phyloP scores from a whole-genome alignment of 2,888 invertebrate genomes.

The Eilema caniola region DNA sequence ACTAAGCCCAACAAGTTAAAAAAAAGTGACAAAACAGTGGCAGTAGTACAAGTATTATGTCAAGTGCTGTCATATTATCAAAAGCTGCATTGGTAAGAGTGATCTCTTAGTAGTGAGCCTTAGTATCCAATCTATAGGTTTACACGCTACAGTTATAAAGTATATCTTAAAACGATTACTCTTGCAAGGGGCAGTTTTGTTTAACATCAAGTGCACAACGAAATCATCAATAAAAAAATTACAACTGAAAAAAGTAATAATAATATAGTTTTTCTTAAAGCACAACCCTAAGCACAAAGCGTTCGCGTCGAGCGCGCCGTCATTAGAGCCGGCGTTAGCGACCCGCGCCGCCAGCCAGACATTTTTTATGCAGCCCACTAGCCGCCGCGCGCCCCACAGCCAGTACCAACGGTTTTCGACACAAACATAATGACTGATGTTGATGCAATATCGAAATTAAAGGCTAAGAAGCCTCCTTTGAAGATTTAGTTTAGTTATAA shows the following conservation, averaged over 20 bases:
- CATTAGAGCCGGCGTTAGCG: slow-evolving; percentile 84
- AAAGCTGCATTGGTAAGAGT: no score
- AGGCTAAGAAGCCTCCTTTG: background rate
- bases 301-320: slow-evolving; percentile 70
- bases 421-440: slow-evolving; percentile 54
- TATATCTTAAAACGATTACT: no score
- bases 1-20: no score
- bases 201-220: no score
- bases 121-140: no score
- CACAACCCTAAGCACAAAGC: slow-evolving; percentile 68
- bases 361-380: slow-evolving; percentile 84
- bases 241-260: background rate
- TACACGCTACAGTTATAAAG: no score
- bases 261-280: background rate
- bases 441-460: slow-evolving; percentile 27
- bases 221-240: no score
- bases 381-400: slow-evolving; percentile 14
- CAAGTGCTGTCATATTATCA: no score
- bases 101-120: no score
- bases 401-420: slow-evolving; percentile 62
- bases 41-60: no score
- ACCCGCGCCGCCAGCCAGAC: slow-evolving; percentile 81
- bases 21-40: no score
- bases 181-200: no score
- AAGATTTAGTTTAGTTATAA: background rate